Evolutionary conservation across 1,140 invertebrate genomes (phyloP).

Genomic region (Drosophila arizonae): DNA sequence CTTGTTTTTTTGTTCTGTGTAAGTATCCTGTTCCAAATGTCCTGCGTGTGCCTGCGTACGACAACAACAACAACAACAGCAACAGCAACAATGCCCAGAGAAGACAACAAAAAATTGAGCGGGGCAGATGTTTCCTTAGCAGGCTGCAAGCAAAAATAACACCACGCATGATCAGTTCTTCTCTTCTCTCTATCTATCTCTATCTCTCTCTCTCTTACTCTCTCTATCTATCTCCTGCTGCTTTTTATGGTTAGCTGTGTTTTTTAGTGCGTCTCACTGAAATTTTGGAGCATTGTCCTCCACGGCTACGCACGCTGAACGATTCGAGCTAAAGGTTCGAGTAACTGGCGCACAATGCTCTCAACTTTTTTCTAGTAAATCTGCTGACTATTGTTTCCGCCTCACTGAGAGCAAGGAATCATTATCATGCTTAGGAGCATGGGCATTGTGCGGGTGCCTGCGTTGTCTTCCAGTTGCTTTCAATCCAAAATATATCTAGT

Average conservation of each 20-base stretch:
- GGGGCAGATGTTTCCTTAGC: conserved; percentile 79
- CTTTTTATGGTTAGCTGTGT: conserved; percentile 45
- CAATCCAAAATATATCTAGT: conserved; percentile 20
- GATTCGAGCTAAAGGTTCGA: background rate
- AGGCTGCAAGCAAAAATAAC: conserved; percentile 67
- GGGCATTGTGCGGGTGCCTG: conserved; percentile 53
- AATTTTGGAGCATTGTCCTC: conserved; percentile 61
- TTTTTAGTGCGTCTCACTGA: conserved; percentile 40
- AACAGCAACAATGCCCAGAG: conserved; percentile 48
- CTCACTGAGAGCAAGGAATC: conserved; percentile 53
- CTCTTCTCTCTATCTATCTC: background rate
- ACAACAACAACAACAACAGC: conserved; percentile 48
- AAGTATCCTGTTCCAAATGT: conserved; percentile 75
- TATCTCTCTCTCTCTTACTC: background rate
- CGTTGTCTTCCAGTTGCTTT: conserved; percentile 3
- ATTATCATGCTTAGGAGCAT: conserved; percentile 21
- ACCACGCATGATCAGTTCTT: conserved; percentile 75
- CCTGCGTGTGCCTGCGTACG: conserved; percentile 62
- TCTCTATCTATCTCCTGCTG: conserved; percentile 9
- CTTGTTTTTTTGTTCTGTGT: conserved; percentile 46
- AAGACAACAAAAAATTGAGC: conserved; percentile 59
- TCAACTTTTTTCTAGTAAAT: conserved; percentile 56
- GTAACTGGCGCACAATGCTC: conserved; percentile 48
- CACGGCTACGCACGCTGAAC: conserved; percentile 14
- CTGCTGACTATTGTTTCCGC: conserved; percentile 50